These are phyloP conservation scores for Ispidina picta DNA, from an alignment of 2,797 vertebrate genomes.

Conservation along the genomic window DNA sequence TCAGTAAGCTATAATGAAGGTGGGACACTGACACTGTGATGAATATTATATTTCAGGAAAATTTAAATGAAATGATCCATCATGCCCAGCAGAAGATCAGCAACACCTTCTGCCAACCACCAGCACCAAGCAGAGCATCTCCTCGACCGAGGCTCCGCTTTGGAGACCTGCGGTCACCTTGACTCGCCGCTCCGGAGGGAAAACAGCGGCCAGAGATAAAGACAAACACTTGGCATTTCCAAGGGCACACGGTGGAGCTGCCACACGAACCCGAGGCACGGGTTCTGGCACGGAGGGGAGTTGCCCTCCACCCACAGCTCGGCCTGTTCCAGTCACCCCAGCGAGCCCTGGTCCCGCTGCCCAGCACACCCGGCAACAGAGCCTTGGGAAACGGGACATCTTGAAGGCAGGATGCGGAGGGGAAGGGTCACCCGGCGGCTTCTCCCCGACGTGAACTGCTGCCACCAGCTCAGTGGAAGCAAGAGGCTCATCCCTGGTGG, in stretches of 20 bases:
- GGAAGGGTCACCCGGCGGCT: background rate
- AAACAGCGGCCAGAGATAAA: rapidly evolving
- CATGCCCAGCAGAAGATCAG: slow-evolving; percentile 28
- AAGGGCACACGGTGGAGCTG: background rate
- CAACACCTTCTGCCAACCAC: background rate
- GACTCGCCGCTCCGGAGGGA: background rate
- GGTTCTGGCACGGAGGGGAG: background rate
- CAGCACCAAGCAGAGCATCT: rapidly evolving
- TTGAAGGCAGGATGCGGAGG: background rate
- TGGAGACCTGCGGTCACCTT: background rate
- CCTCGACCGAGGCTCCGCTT: rapidly evolving
- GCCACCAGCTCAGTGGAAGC: background rate
- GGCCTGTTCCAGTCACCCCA: rapidly evolving
- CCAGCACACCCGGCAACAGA: background rate
- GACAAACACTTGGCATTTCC: background rate
- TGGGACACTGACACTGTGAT: slow-evolving; percentile 43
- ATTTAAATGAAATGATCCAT: slow-evolving; percentile 71
- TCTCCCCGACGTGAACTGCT: slow-evolving; percentile 3
- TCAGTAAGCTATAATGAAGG: slow-evolving; percentile 65
- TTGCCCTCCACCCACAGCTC: rapidly evolving
- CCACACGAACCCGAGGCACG: rapidly evolving
- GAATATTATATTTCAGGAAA: slow-evolving; percentile 61
- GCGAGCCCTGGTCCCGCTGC: rapidly evolving
- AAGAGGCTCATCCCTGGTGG: slow-evolving; percentile 3
- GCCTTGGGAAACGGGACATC: rapidly evolving